These are phyloP conservation scores for Myotis brandtii DNA, from an alignment of 2,113 vertebrate species.

Conservation along the genomic window DNA sequence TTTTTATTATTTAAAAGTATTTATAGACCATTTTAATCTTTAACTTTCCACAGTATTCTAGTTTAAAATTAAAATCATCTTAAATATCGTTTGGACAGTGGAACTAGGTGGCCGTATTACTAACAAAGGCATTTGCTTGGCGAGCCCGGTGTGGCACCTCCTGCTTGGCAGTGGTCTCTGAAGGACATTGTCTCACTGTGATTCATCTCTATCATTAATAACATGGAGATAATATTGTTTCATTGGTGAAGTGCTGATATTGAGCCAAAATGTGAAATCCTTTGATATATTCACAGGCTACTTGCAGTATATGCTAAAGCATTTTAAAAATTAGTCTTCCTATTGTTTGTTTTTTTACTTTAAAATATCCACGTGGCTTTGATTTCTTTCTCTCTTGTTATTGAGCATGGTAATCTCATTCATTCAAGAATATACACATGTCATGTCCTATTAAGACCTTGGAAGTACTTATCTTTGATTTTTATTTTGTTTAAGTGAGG, in stretches of 20 bases:
- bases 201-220: neutral
- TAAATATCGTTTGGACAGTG: neutral
- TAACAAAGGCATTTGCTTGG: neutral
- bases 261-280: neutral
- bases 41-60: neutral
- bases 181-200: neutral
- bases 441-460: neutral
- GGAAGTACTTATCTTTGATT: neutral
- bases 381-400: neutral
- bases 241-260: neutral
- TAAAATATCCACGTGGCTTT: neutral
- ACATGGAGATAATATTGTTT: neutral
- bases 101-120: neutral
- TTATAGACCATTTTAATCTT: neutral
- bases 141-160: neutral
- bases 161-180: neutral
- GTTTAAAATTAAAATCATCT: neutral
- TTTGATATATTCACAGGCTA: neutral
- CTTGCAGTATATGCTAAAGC: neutral
- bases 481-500: neutral
- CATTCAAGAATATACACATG: neutral
- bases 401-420: neutral
- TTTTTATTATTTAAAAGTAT: slow-evolving; percentile 17
- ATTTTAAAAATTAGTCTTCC: neutral
- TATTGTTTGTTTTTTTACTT: neutral